Percentiles rank a stretch among this genome's conserved stretches.
Conservation (phyloP, 2,113 vertebrate genomes). For the human region GRCh38 chr3:94082501-94083000, state of each 20-base stretch:
- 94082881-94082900: constrained; percentile 17
- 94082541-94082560: neutral
- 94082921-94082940: neutral
- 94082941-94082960: neutral
- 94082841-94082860: constrained; percentile 36
- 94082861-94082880: neutral
- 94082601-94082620: constrained; percentile 44
- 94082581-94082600: constrained; percentile 40
- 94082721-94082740: constrained; percentile 43
- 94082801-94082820: neutral
- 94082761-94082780: neutral
- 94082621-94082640: constrained; percentile 75
- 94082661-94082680: constrained; percentile 64
- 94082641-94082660: constrained; percentile 69
- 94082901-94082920: neutral
- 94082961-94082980: neutral
- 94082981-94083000: neutral
- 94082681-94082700: constrained; percentile 65
- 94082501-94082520: neutral
- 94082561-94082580: constrained; percentile 63
- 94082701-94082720: constrained; percentile 57
- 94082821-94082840: constrained; percentile 28
- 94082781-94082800: neutral
- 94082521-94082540: neutral
- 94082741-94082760: constrained; percentile 50